A percentile compares a stretch with the other conserved stretches of the same genome.
These are phyloP conservation scores for Dendrocopos noguchii DNA, from an alignment of 2,113 vertebrate species.

Conservation along the genomic window DNA sequence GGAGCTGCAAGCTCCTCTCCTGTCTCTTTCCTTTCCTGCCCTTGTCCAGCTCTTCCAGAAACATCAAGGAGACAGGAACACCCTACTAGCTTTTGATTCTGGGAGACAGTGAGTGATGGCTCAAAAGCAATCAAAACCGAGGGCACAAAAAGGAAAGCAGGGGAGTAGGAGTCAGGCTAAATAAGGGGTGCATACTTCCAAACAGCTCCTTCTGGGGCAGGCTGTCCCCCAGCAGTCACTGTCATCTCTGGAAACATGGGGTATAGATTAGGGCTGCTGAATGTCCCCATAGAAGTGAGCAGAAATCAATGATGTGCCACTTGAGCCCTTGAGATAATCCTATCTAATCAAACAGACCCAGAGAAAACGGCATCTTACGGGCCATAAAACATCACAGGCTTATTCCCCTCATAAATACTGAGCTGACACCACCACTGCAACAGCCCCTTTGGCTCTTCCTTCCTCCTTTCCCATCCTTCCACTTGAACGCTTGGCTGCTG, in stretches of 20 bases:
- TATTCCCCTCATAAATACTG: constrained; percentile 56
- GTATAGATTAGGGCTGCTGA: constrained; percentile 13
- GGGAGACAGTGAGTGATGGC: neutral
- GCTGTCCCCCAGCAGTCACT: neutral
- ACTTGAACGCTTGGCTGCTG: constrained; percentile 53
- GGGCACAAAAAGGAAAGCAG: neutral
- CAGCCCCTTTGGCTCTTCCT: constrained; percentile 61
- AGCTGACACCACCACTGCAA: constrained; percentile 42
- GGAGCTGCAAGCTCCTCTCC: neutral
- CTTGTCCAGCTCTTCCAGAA: neutral
- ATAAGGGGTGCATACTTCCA: neutral
- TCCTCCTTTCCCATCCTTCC: constrained; percentile 42
- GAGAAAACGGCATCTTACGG: constrained; percentile 48
- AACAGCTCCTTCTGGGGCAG: neutral
- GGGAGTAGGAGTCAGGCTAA: neutral
- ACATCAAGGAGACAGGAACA: constrained; percentile 21
- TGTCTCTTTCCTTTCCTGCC: neutral
- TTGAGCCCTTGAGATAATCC: constrained; percentile 55
- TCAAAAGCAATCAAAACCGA: neutral
- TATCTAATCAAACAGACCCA: constrained; percentile 63
- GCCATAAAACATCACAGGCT: constrained; percentile 63
- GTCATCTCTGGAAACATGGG: neutral
- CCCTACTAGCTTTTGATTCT: constrained; percentile 3
- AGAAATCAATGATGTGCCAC: constrained; percentile 50
- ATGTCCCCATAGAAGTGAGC: neutral